Base-by-base conservation (phyloP, 2,113 vertebrate species). In the Suricata suricatta region DNA sequence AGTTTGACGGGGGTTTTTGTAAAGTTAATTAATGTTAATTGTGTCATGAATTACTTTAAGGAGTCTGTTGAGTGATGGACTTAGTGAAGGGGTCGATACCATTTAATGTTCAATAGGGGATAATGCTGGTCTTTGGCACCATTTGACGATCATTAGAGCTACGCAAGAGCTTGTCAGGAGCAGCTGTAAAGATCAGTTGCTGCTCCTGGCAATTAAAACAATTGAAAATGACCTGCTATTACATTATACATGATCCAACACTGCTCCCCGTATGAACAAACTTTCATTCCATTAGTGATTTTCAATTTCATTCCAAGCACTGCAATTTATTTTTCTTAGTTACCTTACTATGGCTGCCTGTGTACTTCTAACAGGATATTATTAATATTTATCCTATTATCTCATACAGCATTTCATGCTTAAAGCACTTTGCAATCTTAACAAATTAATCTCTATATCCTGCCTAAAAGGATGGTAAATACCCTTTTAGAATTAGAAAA, bases 11-110 rank as follows among this genome's bases (percentile, higher is more conserved):
- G 81, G 84, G 19, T 77, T 92, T 94, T 90, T 81, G 35, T 92
- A 96, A 83, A 98, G 96, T 98, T 98, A 98, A 98, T 98, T 97
- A 97, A 98, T 97, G 97, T 97, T 98, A 98, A 98, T 98, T 97
- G 97, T 95, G 81, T 88, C 77, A 2, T 98, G 97, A 98, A 98
- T 98, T 97, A 96, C 82, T 84, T 96, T 93, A 94, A 97, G 96
- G 66, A 88, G 60, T 13, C 71, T 96, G 92, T 66, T 97, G 94
- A 98, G 47, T 94, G 94, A 98, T 96, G 81, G 94, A 23, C 88
- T 33, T 66, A 93, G 77, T 81, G 81, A 97, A 97, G 66, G 88
- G 95, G 95, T 98, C 97, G 92, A 98, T 98, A 98, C 76, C 92
- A 96, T 98, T 98, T 98, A 98, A 95, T 95, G 97, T 98, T 97